Conservation (phyloP, 2,888 invertebrate genomes). For the Macrosiphum euphorbiae region DNA sequence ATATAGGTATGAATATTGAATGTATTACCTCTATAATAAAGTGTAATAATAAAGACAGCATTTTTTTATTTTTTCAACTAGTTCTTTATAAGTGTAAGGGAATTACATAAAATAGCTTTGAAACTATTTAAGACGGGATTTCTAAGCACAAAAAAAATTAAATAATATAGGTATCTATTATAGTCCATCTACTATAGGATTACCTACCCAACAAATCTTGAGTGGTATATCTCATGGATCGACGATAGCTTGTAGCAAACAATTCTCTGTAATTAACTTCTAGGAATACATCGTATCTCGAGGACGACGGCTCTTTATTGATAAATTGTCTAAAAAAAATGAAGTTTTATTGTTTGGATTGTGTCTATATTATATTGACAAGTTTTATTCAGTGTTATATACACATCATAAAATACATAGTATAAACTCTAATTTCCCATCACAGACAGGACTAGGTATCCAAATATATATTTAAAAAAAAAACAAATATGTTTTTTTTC, state of each 20-base stretch:
- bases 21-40: neutral
- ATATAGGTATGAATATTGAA: neutral
- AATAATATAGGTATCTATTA: neutral
- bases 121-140: neutral
- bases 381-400: neutral
- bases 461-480: neutral
- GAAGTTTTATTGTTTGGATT: neutral
- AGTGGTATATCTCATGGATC: conserved; percentile 61
- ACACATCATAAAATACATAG: neutral
- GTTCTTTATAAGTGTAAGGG: neutral
- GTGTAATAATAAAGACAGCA: neutral
- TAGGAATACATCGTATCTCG: conserved; percentile 12
- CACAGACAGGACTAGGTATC: neutral
- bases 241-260: conserved; percentile 60
- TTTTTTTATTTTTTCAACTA: neutral
- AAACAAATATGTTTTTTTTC: neutral
- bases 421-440: neutral
- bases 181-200: neutral
- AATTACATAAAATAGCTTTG: neutral
- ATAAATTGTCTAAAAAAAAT: conserved; percentile 8
- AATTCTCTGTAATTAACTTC: conserved; percentile 61
- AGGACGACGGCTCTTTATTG: neutral
- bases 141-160: neutral
- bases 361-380: neutral
- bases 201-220: conserved; percentile 64